Evolutionary conservation across 2,113 vertebrate genomes (phyloP).

Genomic region (Calyptommatus sinebrachiatus): DNA sequence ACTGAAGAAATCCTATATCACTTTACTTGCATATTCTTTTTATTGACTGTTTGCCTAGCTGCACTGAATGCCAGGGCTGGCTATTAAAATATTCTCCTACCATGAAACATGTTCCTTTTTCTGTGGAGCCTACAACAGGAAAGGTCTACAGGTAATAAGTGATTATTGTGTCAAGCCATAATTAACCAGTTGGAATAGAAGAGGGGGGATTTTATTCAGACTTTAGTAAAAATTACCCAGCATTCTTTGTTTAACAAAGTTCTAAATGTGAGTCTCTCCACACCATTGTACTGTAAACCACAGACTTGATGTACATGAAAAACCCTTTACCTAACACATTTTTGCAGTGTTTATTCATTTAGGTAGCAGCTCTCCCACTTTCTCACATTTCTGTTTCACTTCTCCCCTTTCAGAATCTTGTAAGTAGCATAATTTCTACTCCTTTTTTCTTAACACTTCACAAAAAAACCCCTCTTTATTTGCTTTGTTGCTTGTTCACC

Average conservation of each 20-base stretch:
- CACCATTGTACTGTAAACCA: background rate
- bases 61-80: no score
- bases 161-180: background rate
- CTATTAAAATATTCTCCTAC: no score
- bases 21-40: no score
- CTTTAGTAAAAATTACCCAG: constrained; percentile 1
- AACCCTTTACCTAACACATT: constrained; percentile 30
- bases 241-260: constrained; percentile 12
- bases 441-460: background rate
- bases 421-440: background rate
- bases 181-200: constrained; percentile 1
- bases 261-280: constrained; percentile 21
- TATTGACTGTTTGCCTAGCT: no score
- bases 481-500: background rate
- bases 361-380: constrained; percentile 30
- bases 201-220: constrained; percentile 4
- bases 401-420: background rate
- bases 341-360: constrained; percentile 25
- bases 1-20: no score
- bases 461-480: background rate
- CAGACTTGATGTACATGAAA: constrained; percentile 14
- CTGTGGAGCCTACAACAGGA: no score
- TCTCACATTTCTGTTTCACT: constrained; percentile 18
- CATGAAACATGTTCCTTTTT: no score
- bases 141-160: no score